phyloP scores from a whole-genome alignment of 1,140 invertebrate species.

The Aphaenogaster rudis region DNA sequence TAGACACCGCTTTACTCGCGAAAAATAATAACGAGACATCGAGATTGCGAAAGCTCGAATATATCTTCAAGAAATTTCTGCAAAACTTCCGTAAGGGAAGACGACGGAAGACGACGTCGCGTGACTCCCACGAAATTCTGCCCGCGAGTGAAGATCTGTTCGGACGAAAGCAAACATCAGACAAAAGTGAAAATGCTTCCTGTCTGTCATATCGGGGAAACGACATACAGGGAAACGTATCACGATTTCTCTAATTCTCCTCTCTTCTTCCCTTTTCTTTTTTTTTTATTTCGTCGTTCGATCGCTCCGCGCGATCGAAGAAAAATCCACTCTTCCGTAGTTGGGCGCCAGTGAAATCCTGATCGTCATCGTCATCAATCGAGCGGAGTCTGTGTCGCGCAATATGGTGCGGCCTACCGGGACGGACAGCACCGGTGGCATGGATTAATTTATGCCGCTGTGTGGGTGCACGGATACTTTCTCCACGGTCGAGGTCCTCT shows the following conservation, averaged over 20 bases:
- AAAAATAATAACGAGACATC: too few species aligned
- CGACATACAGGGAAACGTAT: conserved; percentile 4
- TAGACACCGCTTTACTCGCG: too few species aligned
- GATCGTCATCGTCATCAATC: conserved; percentile 47
- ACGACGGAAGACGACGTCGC: neutral
- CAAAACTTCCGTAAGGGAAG: neutral
- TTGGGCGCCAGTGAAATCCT: conserved; percentile 42
- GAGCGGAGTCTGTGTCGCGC: conserved; percentile 24
- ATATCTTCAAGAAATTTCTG: neutral
- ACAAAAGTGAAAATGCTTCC: conserved; percentile 68
- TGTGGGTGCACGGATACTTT: conserved; percentile 74
- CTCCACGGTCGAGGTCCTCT: conserved; percentile 66
- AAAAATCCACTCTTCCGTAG: conserved; percentile 47
- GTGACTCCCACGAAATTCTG: neutral
- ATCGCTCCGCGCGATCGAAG: neutral
- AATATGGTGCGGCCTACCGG: conserved; percentile 22
- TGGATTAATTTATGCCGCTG: conserved; percentile 70
- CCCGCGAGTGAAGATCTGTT: neutral
- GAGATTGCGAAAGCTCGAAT: neutral
- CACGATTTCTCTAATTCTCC: conserved; percentile 68
- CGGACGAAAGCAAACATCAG: neutral
- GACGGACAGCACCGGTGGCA: conserved; percentile 33
- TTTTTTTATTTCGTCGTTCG: conserved; percentile 2
- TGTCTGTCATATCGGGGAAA: conserved; percentile 58
- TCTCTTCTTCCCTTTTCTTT: neutral